These are phyloP conservation scores for Liolophura sinensis DNA, from an alignment of 1,140 invertebrate genomes.

Conservation along the genomic window DNA sequence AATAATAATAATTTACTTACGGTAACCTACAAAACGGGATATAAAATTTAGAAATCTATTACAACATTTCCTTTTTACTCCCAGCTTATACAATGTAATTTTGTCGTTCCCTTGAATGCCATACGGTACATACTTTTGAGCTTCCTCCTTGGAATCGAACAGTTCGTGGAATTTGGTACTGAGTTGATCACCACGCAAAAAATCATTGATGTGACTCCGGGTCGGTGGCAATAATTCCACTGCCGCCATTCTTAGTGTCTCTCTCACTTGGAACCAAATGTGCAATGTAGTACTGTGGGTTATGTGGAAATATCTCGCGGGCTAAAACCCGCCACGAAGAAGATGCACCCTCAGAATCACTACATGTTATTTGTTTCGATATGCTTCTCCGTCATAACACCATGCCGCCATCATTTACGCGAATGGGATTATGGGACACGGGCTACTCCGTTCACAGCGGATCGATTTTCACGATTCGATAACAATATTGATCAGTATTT, in stretches of 20 bases:
- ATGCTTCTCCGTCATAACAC: too few relatives aligned
- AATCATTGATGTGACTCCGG: conserved; percentile 39
- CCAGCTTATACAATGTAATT: background rate
- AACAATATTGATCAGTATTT: too few relatives aligned
- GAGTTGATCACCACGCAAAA: conserved; percentile 36
- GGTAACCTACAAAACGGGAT: background rate
- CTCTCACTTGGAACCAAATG: too few relatives aligned
- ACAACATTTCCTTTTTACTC: background rate
- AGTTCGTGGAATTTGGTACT: conserved; percentile 43
- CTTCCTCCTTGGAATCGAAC: conserved; percentile 31
- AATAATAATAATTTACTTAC: background rate
- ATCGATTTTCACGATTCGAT: too few relatives aligned
- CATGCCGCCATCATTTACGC: too few relatives aligned
- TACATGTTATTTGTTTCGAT: too few relatives aligned
- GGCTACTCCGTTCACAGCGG: too few relatives aligned
- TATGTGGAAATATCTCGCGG: too few relatives aligned
- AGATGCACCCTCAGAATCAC: too few relatives aligned
- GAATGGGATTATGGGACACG: too few relatives aligned
- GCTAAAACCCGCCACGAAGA: too few relatives aligned
- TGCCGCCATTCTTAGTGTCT: conserved; percentile 10
- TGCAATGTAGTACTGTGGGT: too few relatives aligned
- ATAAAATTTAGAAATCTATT: background rate
- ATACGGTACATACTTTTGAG: conserved; percentile 2
- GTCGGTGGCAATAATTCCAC: conserved; percentile 30
- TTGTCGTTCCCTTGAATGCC: background rate